These are phyloP conservation scores for Druceiella hillmani DNA, from an alignment of 2,888 invertebrate genomes.

Conservation along the genomic window DNA sequence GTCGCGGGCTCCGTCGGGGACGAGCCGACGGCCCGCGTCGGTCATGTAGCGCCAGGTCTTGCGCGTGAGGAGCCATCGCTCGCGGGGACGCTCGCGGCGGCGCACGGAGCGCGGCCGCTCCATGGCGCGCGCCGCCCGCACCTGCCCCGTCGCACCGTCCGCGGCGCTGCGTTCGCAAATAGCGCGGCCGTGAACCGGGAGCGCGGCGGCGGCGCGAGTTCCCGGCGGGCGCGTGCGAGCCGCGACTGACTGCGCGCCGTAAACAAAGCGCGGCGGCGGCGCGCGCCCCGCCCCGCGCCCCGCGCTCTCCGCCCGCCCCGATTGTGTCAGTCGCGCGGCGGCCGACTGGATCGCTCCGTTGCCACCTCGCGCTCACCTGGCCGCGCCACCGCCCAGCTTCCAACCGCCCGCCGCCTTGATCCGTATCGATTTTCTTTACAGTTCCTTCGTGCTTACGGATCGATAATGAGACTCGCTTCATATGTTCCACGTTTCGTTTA, in stretches of 20 bases:
- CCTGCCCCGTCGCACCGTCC: conserved; percentile 44
- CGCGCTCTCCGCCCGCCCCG: conserved; percentile 28
- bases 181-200: conserved; percentile 50
- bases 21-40: conserved; percentile 80
- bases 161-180: conserved; percentile 43
- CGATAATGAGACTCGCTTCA: too few species aligned
- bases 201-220: conserved; percentile 28
- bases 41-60: conserved; percentile 92
- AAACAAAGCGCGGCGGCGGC: conserved; percentile 9
- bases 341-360: conserved; percentile 23
- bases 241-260: conserved; percentile 30
- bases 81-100: conserved; percentile 58
- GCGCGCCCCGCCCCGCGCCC: conserved; percentile 20
- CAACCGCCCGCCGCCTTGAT: conserved; percentile 6
- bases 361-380: conserved; percentile 23
- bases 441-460: too few species aligned
- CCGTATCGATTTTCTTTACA: too few species aligned
- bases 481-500: too few species aligned
- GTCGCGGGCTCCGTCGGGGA: conserved; percentile 75
- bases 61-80: conserved; percentile 81
- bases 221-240: conserved; percentile 27
- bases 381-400: conserved; percentile 18
- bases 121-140: conserved; percentile 32
- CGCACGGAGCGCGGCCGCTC: conserved; percentile 33
- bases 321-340: conserved; percentile 29